Evolutionary conservation across 2,888 invertebrate species (phyloP), one percentile per base, ranked within the genome.

Genomic region (Patella pellucida): DNA sequence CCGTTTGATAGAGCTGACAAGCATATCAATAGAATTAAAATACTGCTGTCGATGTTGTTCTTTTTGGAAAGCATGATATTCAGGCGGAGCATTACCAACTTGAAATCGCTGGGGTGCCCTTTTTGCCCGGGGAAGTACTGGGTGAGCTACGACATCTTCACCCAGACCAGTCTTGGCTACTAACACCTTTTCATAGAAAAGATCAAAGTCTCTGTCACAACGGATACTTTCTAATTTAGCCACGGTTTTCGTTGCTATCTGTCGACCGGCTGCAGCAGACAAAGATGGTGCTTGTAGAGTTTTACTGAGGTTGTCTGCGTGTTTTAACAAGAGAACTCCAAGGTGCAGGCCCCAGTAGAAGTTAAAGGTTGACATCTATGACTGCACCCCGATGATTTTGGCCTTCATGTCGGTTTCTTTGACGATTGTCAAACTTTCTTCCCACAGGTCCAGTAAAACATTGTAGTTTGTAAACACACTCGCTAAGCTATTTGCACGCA

Each of bases 291-390:
- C 23, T 23, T 76, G 76, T 9, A 76, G 69, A 19, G 68, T 69
- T 16, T 27, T 12, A 73, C 76, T 76, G 3, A 76, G 52, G 31
- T 77, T 76, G 68, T 76, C 76, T 11, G 50, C 56, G 50, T 77
- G 76, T 23, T n/a, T 23, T 12, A 76, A 54, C 4, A 76, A 50
- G 5, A 14, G 9, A 7, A 4, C 4, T 14, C 76, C 76, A 23
- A 76, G 52, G 7, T 52, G 3, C 3, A 76, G 3, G 4, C 69
- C 76, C 12, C 11, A 76, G n/a, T 54, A 41, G 19, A 76, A 76
- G 52, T 77, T 68, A 54, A 76, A 77, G 31, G 19, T 76, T 51
- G 4, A 14, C 76, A 76, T 76, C n/a, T 76, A 52, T 4, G 68
- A 12, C 7, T 9, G 31, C 31, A 76, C 68, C n/a, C 76, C 76